Evolutionary conservation across 2,797 vertebrate species (phyloP).

Genomic region (Hozukius guyotensis): DNA sequence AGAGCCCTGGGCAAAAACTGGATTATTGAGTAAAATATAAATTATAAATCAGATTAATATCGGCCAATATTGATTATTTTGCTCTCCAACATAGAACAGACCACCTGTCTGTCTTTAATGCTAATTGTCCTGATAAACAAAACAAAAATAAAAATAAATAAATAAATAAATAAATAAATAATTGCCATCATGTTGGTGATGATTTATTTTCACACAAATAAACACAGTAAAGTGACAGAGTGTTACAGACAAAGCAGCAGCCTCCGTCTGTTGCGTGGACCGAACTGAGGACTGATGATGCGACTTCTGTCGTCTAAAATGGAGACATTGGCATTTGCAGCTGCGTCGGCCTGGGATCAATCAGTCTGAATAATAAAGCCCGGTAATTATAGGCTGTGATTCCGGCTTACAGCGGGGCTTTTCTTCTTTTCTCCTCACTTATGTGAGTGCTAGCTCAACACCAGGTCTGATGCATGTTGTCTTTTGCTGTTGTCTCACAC

Average conservation of each 20-base stretch:
- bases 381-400: constrained; percentile 74
- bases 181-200: not conserved
- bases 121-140: not conserved
- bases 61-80: not conserved
- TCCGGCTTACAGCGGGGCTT: constrained; percentile 22
- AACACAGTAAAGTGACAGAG: constrained; percentile 26
- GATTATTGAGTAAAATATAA: not conserved
- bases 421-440: constrained; percentile 27
- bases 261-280: constrained; percentile 42
- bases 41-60: not conserved
- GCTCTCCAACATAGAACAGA: not conserved
- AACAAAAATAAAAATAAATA: no score
- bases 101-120: not conserved
- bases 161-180: not conserved
- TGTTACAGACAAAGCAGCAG: constrained; percentile 26
- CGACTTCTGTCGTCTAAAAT: constrained; percentile 50
- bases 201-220: constrained; percentile 24
- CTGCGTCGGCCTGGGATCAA: constrained; percentile 74
- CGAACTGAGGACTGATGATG: constrained; percentile 17
- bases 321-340: constrained; percentile 71
- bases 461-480: not conserved
- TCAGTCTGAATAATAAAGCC: constrained; percentile 75
- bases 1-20: not conserved
- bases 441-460: constrained; percentile 14
- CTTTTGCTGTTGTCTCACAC: constrained; percentile 18